Evolutionary conservation across 1,140 invertebrate species (phyloP).

Genomic region (Caerostris extrusa): DNA sequence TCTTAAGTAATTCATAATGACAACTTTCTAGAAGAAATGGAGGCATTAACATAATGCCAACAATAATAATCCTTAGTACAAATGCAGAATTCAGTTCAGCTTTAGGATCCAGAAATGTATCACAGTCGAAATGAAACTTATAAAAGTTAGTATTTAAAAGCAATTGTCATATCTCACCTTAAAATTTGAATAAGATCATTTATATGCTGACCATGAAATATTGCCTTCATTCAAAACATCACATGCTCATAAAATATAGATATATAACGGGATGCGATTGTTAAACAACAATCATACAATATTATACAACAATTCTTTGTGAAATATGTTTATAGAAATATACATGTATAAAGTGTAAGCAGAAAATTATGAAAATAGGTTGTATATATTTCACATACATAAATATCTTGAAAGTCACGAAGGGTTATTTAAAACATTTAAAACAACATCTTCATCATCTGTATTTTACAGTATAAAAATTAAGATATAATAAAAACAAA

Average conservation of each 20-base stretch:
- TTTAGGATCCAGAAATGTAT: neutral
- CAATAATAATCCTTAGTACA: neutral
- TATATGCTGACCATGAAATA: neutral
- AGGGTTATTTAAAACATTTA: too few species aligned
- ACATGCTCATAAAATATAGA: neutral
- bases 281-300: neutral
- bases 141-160: neutral
- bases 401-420: neutral
- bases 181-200: neutral
- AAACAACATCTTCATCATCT: too few species aligned
- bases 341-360: neutral
- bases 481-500: too few species aligned
- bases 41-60: neutral
- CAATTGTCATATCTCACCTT: neutral
- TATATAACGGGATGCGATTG: neutral
- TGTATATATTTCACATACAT: neutral
- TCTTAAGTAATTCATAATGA: neutral
- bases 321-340: neutral
- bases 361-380: neutral
- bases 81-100: neutral
- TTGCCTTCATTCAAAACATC: constrained; percentile 7
- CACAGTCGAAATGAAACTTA: constrained; percentile 1
- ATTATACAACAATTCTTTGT: neutral
- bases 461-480: too few species aligned
- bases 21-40: neutral